Evolutionary conservation across 2,797 vertebrate species (phyloP).

Genomic region (Sebastes iracundus): DNA sequence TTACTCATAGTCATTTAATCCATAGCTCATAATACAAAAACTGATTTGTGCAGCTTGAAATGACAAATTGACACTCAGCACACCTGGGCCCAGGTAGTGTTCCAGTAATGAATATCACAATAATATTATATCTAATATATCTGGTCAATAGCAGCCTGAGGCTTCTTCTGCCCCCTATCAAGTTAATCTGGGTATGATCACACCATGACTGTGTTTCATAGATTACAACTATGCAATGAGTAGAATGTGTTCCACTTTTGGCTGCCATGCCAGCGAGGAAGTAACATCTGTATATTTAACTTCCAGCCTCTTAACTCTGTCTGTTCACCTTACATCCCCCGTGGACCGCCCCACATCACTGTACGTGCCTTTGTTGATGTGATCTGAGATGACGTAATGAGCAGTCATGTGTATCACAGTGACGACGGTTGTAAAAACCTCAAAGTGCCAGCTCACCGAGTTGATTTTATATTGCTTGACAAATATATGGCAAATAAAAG

Average conservation of each 20-base stretch:
- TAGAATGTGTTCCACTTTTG: neutral
- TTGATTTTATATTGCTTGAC: slow-evolving; percentile 19
- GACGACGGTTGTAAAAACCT: slow-evolving; percentile 5
- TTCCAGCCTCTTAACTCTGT: neutral
- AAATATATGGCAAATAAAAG: slow-evolving; percentile 52
- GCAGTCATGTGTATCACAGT: neutral
- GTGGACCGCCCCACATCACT: neutral
- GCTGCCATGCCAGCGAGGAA: neutral
- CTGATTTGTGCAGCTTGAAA: neutral
- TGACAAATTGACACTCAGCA: neutral
- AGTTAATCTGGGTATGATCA: neutral
- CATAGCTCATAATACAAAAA: neutral
- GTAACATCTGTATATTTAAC: neutral
- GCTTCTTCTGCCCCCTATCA: neutral
- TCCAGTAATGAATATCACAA: neutral
- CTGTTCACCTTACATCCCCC: neutral
- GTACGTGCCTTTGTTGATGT: neutral
- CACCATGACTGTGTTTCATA: no score
- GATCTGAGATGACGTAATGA: slow-evolving; percentile 7
- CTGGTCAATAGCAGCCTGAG: neutral
- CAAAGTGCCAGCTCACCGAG: slow-evolving; percentile 1
- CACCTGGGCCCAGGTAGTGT: neutral
- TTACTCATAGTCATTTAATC: neutral
- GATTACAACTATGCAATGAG: no score
- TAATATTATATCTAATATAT: neutral